Percentiles rank a stretch among this genome's conserved stretches.
Conservation (phyloP, 2,113 vertebrate species). For the Festucalex cinctus region DNA sequence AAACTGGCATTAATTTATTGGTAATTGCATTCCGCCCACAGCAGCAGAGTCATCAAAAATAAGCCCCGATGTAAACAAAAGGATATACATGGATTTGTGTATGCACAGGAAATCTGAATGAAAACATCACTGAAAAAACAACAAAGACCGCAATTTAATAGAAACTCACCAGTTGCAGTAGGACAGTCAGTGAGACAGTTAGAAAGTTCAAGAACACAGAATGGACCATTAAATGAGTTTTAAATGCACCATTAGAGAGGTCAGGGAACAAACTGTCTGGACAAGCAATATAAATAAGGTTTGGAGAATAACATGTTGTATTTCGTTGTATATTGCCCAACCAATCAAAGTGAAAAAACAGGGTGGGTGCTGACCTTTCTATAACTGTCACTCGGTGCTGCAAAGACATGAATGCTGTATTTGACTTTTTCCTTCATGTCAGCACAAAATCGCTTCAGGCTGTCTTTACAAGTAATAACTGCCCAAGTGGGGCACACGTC, state of each 20-base stretch:
- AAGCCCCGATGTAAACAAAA: not conserved
- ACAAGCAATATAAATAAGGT: not conserved
- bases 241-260: not conserved
- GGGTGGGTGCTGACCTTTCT: not conserved
- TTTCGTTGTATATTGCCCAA: no score
- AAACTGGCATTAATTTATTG: not conserved
- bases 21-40: not conserved
- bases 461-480: conserved; percentile 37
- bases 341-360: no score
- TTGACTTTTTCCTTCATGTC: conserved; percentile 28
- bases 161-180: not conserved
- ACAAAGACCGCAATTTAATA: not conserved
- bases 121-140: not conserved
- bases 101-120: not conserved
- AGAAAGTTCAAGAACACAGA: not conserved
- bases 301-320: no score
- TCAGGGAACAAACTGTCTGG: not conserved
- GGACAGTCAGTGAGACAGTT: not conserved
- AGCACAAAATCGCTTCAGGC: conserved; percentile 29
- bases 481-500: conserved; percentile 17
- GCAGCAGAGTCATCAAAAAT: not conserved
- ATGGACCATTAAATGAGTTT: not conserved
- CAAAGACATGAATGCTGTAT: conserved; percentile 18
- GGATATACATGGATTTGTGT: not conserved
- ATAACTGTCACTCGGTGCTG: not conserved